Percentiles rank a stretch among this genome's conserved stretches.
These are phyloP conservation scores for Malurus elegans DNA, from an alignment of 2,113 vertebrate genomes.

Conservation along the genomic window DNA sequence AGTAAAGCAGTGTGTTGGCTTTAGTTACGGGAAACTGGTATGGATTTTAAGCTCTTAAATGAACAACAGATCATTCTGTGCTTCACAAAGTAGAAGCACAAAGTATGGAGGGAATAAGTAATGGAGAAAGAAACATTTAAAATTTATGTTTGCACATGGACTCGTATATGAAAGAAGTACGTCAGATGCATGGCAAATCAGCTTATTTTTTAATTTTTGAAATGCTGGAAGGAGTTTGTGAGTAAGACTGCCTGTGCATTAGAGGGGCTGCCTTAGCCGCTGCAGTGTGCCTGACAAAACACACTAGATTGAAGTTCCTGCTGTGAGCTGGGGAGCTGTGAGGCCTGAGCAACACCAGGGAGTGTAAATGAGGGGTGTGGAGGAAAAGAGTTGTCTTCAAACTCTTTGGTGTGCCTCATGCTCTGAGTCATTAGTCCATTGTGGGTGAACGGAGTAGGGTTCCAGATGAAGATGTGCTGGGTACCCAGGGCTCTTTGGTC, in stretches of 20 bases:
- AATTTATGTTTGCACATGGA: slow-evolving; percentile 33
- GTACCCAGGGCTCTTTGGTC: not conserved
- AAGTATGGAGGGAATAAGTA: slow-evolving; percentile 32
- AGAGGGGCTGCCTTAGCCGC: not conserved
- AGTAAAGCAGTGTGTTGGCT: slow-evolving; percentile 2
- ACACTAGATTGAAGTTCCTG: not conserved
- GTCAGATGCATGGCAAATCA: slow-evolving; percentile 25
- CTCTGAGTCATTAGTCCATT: not conserved
- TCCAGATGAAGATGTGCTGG: rapidly evolving
- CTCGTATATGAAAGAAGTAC: slow-evolving; percentile 19
- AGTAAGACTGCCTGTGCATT: not conserved
- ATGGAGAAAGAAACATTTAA: slow-evolving; percentile 28
- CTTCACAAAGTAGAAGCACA: slow-evolving; percentile 17
- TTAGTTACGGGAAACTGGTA: slow-evolving; percentile 14
- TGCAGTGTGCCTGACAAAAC: not conserved
- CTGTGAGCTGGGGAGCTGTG: not conserved
- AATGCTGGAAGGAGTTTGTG: not conserved
- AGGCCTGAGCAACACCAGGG: not conserved
- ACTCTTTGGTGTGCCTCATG: not conserved
- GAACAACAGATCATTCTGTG: not conserved
- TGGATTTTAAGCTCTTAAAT: slow-evolving; percentile 38
- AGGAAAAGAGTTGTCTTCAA: not conserved
- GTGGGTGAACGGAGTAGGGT: not conserved
- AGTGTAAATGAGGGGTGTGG: not conserved
- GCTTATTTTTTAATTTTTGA: slow-evolving; percentile 30